phyloP scores from a whole-genome alignment of 2,113 vertebrate genomes.

The Psittacara wagleri region DNA sequence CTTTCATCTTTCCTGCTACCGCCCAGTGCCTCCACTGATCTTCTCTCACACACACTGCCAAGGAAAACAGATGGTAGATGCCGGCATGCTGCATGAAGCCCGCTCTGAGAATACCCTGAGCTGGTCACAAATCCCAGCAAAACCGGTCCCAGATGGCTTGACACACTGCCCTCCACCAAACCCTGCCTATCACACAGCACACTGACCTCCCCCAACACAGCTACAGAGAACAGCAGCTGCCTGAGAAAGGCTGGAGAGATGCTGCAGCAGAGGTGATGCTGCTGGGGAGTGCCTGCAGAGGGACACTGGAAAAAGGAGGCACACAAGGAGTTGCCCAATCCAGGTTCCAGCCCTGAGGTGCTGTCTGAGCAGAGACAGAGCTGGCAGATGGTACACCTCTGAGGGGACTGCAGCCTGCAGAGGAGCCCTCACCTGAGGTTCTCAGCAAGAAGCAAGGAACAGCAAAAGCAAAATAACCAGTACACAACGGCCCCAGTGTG shows the following conservation, averaged over 20 bases:
- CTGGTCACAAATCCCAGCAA: not conserved
- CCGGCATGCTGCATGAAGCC: rapidly evolving
- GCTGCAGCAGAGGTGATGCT: not conserved
- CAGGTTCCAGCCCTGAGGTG: not conserved
- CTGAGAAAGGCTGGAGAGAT: no score
- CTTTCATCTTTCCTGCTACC: not conserved
- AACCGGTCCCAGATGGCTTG: not conserved
- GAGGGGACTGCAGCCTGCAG: not conserved
- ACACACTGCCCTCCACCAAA: not conserved
- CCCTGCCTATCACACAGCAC: not conserved
- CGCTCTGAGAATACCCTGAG: rapidly evolving
- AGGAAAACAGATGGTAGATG: not conserved
- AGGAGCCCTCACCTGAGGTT: rapidly evolving
- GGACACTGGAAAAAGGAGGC: not conserved
- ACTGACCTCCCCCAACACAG: not conserved
- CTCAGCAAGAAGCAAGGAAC: not conserved
- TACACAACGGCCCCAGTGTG: rapidly evolving
- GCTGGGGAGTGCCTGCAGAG: not conserved
- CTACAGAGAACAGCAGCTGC: not conserved
- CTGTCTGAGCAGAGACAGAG: not conserved
- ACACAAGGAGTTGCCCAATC: rapidly evolving
- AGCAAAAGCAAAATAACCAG: not conserved
- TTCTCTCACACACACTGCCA: rapidly evolving
- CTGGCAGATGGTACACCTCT: rapidly evolving
- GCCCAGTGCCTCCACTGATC: not conserved